These are phyloP conservation scores for Leiothrix lutea DNA, from an alignment of 2,113 vertebrate species.

Conservation along the genomic window DNA sequence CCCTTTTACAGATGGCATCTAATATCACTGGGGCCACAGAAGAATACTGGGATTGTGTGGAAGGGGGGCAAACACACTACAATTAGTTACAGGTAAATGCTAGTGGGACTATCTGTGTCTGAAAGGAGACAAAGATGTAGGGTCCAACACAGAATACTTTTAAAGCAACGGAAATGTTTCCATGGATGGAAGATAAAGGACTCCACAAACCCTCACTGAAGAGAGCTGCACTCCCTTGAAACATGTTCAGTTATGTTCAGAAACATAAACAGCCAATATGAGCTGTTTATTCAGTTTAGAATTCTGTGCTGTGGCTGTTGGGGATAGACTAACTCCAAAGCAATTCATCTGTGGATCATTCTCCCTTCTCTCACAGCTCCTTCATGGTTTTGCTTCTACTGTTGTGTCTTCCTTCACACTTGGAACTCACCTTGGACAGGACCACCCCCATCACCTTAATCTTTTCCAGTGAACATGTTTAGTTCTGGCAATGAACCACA, in stretches of 20 bases:
- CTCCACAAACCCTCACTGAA: rapidly evolving
- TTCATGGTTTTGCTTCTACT: background rate
- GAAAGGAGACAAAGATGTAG: background rate
- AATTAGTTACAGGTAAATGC: background rate
- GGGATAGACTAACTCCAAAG: background rate
- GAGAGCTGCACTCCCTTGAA: background rate
- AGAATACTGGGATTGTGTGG: background rate
- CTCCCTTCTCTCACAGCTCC: background rate
- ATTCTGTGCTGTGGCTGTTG: background rate
- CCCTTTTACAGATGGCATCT: background rate
- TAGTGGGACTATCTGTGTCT: background rate
- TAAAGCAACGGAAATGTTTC: background rate
- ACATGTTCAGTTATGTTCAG: too few species aligned
- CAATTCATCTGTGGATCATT: background rate
- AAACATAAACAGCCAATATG: background rate
- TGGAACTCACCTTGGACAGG: background rate
- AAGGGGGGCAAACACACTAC: background rate
- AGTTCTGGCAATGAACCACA: background rate
- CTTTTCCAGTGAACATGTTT: background rate
- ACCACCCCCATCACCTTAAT: background rate
- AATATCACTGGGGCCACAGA: background rate
- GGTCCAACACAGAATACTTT: background rate
- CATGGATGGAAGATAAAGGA: background rate
- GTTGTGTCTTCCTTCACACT: rapidly evolving
- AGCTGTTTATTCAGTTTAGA: background rate